Percentiles rank a stretch among this genome's conserved stretches.
These are phyloP conservation scores for Picathartes gymnocephalus DNA, from an alignment of 2,113 vertebrate species.

Conservation along the genomic window DNA sequence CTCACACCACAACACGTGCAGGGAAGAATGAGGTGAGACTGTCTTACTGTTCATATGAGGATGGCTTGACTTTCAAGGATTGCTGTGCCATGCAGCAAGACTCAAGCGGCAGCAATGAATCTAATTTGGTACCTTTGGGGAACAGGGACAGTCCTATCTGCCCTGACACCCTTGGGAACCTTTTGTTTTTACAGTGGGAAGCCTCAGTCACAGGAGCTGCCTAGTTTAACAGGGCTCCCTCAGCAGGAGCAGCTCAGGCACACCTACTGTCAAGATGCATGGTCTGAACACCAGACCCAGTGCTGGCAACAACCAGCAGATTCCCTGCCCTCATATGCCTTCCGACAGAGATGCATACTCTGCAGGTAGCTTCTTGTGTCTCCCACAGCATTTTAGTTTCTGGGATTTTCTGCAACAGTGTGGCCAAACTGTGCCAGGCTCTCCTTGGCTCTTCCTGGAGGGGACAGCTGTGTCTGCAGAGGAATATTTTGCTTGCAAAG, in stretches of 20 bases:
- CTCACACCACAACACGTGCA: background rate
- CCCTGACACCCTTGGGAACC: background rate
- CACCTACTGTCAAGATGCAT: rapidly evolving
- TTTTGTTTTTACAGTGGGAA: background rate
- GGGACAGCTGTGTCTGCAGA: background rate
- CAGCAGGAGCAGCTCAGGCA: background rate
- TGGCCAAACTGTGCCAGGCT: background rate
- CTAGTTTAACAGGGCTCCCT: background rate
- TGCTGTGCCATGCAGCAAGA: background rate
- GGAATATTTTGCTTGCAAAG: background rate
- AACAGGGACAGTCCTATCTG: background rate
- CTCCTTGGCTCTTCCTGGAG: background rate
- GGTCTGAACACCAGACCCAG: background rate
- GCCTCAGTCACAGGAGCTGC: background rate
- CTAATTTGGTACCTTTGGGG: too few relatives aligned
- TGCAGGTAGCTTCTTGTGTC: background rate
- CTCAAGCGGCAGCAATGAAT: background rate
- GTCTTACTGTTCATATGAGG: background rate
- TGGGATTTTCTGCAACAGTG: background rate
- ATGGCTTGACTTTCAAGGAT: background rate
- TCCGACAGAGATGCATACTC: background rate
- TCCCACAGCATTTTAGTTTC: background rate
- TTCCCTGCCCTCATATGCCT: background rate
- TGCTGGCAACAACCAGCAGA: background rate
- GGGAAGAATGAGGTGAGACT: background rate